A percentile compares a stretch with the other conserved stretches of the same genome.
Conservation (phyloP, 2,888 invertebrate species). For the Punctoribates punctum region DNA sequence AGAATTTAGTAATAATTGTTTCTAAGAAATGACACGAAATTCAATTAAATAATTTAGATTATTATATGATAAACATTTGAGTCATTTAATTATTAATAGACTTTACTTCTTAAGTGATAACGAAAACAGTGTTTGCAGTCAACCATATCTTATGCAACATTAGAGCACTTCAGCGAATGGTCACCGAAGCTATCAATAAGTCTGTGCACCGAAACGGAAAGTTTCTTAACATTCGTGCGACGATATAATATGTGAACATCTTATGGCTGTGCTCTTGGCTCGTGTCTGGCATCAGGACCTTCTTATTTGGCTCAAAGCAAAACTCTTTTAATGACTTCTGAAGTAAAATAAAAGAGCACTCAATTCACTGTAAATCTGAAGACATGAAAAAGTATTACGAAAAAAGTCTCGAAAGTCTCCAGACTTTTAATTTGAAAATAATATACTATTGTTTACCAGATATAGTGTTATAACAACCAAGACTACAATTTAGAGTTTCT, state of each 20-base stretch:
- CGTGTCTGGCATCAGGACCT: conserved; percentile 30
- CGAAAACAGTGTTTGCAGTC: neutral
- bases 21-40: too few species aligned
- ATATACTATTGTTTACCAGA: neutral
- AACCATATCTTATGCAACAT: neutral
- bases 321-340: conserved; percentile 24
- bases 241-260: neutral
- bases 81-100: too few species aligned
- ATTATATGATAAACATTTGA: too few species aligned
- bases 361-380: neutral
- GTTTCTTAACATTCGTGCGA: conserved; percentile 30
- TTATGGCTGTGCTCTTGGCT: neutral
- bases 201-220: conserved; percentile 30
- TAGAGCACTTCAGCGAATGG: neutral
- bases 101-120: neutral
- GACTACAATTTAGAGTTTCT: neutral
- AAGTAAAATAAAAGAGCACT: neutral
- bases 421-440: neutral
- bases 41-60: too few species aligned
- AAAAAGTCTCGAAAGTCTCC: neutral
- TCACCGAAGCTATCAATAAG: conserved; percentile 27
- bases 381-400: neutral
- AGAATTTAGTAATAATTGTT: too few species aligned
- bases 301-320: conserved; percentile 24
- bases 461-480: neutral